Percentiles rank a stretch among this genome's conserved stretches.
Evolutionary conservation across 2,888 invertebrate species (phyloP).

Genomic region (Cynaeus angustus): DNA sequence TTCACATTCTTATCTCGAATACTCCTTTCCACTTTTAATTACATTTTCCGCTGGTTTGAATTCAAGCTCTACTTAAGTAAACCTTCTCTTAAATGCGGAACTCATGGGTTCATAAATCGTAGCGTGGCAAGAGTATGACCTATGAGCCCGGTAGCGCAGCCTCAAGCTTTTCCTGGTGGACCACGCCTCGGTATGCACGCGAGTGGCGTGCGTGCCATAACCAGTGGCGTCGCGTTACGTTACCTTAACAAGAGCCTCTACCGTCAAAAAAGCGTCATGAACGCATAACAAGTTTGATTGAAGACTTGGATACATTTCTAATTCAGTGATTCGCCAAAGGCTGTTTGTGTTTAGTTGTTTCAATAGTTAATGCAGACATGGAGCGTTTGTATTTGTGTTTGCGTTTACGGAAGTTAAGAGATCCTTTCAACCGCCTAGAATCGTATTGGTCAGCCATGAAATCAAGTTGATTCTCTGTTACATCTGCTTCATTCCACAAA

Average conservation of each 20-base stretch:
- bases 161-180: constrained; percentile 52
- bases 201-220: constrained; percentile 45
- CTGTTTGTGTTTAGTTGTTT: constrained; percentile 6
- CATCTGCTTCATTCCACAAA: constrained; percentile 1
- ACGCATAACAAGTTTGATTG: neutral
- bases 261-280: neutral
- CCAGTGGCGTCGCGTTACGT: constrained; percentile 4
- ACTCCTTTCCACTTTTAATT: constrained; percentile 1
- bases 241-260: neutral
- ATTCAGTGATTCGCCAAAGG: neutral
- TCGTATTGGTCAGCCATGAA: constrained; percentile 16
- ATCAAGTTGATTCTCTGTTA: constrained; percentile 8
- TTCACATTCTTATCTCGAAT: neutral
- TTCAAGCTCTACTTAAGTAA: constrained; percentile 1
- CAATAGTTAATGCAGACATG: neutral
- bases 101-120: constrained; percentile 36
- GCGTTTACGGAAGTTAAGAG: constrained; percentile 6
- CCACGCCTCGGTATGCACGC: constrained; percentile 63
- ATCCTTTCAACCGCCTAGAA: constrained; percentile 6
- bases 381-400: constrained; percentile 3
- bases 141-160: constrained; percentile 62
- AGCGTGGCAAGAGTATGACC: constrained; percentile 54
- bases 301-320: neutral
- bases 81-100: constrained; percentile 20
- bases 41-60: neutral